Evolutionary conservation across 2,113 vertebrate genomes (phyloP), one percentile per base, ranked within the genome.

Genomic region (Lynx canadensis): DNA sequence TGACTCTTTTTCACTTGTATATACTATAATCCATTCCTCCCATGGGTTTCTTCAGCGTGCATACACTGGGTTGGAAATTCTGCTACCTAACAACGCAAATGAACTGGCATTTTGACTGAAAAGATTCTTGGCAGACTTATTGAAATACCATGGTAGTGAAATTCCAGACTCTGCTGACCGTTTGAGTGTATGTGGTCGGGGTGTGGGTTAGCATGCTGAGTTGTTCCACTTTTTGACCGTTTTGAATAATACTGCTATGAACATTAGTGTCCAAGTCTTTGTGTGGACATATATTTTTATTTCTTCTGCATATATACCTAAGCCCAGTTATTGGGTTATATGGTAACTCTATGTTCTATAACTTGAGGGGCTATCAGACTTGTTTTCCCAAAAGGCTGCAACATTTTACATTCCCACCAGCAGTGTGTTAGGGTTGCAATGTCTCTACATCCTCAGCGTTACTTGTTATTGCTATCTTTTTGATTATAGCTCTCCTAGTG

Each of bases 91-190:
- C 85, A 78, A 57, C 50, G 87, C 60, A 74, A 57, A 48, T 71
- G 41, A 87, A n/a, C 63, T 93, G 69, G 69, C 63, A 38, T 91
- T 93, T 78, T 93, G 78, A 91, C n/a, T 38, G 86, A 50, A 91
- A 79, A 83, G 60, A 14, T 80, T 95, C 36, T 91, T 87, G 36
- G 73, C n/a, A 80, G 41, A 88, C 19, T 93, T 88, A 48, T 3
- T 88, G 81, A 95, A 79, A 52, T 87, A 74, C 27, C 38, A 4
- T 81, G 38, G 48, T 60, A 73, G 81, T 89, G 65, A 68, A 96
- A 69, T 96, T 50, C 45, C 29, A 60, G 68, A 36, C 12, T 71
- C 6, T 73, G 81, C 81, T 95, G 94, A 63, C 63, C 25, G 63
- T 45, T 50, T 74, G 33, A 73, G 16, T 76, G 29, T 10, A 1